Evolutionary conservation across 1,140 invertebrate genomes (phyloP), one percentile per base, ranked within the genome.

Genomic region (Hypsibius dujardini): DNA sequence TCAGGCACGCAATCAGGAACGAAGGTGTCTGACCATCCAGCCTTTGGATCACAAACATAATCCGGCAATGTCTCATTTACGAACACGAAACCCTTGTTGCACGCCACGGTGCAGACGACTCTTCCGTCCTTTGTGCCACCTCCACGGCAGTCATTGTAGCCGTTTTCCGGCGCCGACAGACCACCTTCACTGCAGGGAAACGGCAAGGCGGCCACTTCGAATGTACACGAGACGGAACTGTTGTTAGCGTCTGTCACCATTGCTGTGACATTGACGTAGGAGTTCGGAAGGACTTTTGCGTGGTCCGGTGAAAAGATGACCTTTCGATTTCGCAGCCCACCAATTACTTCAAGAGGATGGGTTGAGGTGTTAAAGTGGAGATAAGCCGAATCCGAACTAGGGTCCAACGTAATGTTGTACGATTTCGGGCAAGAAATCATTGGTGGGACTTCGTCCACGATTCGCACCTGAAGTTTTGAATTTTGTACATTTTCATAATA

Each of bases 111-210:
- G 77, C 92, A 96, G 71, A 89, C 89, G 76, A 85, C 85, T 15
- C 74, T 72, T 2, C 74, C 73, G 71, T 90, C 88, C 50, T 75
- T 76, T n/a, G n/a, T n/a, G n/a, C n/a, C n/a, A n/a, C n/a, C n/a
- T 45, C 88, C 86, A 14, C 89, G 79, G 76, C 93, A 96, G 76
- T 92, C 91, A 0, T 95, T 81, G 71, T 86, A 87, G 50, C 92
- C 92, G 79, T 94, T 88, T 1, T 87, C 86, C 3, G 93, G 92
- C 40, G 88, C 84, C 77, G 87, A 87, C 1, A 96, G 77, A 78
- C 95, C 91, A 90, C 91, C 95, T 76, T 92, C 88, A 1, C 92
- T 90, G 77, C 93, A 97, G 15, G 89, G 88, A 1, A 91, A 91
- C 1, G 93, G 90, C 84, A 94, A 89, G 1, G 92, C 88, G 0